phyloP scores from a whole-genome alignment of 2,888 invertebrate species.

The Phyto melanocephala region DNA sequence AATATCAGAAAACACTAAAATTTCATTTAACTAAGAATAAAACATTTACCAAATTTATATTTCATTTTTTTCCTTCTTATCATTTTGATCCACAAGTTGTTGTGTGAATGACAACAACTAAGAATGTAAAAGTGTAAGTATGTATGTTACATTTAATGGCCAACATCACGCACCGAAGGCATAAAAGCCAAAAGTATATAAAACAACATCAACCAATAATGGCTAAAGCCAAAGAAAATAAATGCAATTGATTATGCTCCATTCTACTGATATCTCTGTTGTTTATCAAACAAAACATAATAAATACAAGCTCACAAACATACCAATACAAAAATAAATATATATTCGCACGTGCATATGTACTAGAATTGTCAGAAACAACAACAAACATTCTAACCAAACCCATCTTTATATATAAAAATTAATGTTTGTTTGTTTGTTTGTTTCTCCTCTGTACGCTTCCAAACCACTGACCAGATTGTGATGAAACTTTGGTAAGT shows the following conservation, averaged over 20 bases:
- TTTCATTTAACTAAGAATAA: slow-evolving; percentile 18
- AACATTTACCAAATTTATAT: slow-evolving; percentile 9
- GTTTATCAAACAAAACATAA: slow-evolving; percentile 22
- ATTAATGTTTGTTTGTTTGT: no score
- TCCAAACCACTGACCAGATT: no score
- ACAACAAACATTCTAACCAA: no score
- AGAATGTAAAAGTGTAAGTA: background rate
- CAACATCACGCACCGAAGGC: slow-evolving; percentile 48
- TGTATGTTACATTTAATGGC: slow-evolving; percentile 30
- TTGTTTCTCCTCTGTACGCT: no score
- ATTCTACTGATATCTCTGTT: slow-evolving; percentile 45
- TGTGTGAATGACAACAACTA: slow-evolving; percentile 20
- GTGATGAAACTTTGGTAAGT: no score
- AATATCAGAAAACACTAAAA: background rate
- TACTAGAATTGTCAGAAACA: no score
- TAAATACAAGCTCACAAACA: no score
- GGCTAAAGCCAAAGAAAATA: slow-evolving; percentile 16
- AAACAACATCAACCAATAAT: slow-evolving; percentile 14
- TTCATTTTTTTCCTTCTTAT: slow-evolving; percentile 14
- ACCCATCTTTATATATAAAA: no score
- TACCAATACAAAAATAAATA: no score
- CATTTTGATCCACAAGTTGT: slow-evolving; percentile 57
- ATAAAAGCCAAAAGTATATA: slow-evolving; percentile 23
- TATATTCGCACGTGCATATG: no score
- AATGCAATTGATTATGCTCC: slow-evolving; percentile 59